These are phyloP conservation scores for Pygoscelis antarcticus DNA, from an alignment of 2,113 vertebrate species.

Conservation along the genomic window DNA sequence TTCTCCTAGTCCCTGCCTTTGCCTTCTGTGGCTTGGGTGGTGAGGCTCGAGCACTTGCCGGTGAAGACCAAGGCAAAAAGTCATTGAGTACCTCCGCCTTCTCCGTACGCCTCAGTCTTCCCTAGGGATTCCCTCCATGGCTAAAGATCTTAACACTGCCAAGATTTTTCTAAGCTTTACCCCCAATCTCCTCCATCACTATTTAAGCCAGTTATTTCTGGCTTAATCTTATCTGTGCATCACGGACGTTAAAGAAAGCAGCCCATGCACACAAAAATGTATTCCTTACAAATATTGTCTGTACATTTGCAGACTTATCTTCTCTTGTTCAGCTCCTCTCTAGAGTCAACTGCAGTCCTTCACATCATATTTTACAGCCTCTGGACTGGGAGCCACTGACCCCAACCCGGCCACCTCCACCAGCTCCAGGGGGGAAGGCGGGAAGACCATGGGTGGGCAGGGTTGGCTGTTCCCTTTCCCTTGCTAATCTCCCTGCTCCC, in stretches of 20 bases:
- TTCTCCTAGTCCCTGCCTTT: no score
- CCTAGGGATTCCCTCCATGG: background rate
- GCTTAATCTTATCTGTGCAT: background rate
- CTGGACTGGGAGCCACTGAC: background rate
- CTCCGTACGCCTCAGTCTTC: background rate
- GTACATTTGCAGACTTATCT: background rate
- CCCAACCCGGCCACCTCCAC: accelerated
- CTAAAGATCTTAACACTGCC: background rate
- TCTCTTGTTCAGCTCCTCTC: background rate
- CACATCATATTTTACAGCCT: background rate
- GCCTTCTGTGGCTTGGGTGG: no score
- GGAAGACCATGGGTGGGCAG: background rate
- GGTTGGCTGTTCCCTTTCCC: background rate
- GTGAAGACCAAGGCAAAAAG: no score
- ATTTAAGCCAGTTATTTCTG: background rate
- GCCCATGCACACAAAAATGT: background rate
- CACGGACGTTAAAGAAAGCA: background rate
- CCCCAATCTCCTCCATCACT: background rate
- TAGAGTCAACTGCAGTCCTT: background rate
- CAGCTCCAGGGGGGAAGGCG: background rate
- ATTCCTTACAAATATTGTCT: background rate
- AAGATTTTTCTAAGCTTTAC: background rate
- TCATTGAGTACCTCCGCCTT: no score
- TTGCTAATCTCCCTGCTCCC: background rate
- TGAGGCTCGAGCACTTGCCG: no score